A percentile compares a stretch with the other conserved stretches of the same genome.
Conservation (phyloP, 2,888 invertebrate species). For the Lithodes maja region DNA sequence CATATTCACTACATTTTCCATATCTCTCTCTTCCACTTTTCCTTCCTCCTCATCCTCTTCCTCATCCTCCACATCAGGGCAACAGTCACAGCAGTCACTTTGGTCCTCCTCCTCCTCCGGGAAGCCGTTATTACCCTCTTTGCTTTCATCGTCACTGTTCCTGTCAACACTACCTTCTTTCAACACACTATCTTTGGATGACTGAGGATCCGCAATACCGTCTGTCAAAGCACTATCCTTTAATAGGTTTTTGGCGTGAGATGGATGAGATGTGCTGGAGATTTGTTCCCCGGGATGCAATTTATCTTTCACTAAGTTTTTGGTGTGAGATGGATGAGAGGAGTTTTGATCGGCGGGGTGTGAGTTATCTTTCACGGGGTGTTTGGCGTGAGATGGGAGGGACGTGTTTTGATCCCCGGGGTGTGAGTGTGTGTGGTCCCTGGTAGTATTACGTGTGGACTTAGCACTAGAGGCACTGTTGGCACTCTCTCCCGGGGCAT, state of each 20-base stretch:
- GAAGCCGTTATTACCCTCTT: neutral
- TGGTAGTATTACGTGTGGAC: slow-evolving; percentile 13
- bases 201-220: neutral
- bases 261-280: neutral
- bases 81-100: slow-evolving; percentile 60
- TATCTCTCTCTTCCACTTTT: slow-evolving; percentile 23
- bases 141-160: neutral
- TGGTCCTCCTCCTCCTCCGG: slow-evolving; percentile 25
- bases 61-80: slow-evolving; percentile 35
- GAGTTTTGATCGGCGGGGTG: no score
- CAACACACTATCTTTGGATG: neutral
- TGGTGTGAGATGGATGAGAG: no score
- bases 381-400: neutral
- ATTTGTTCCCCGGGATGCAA: slow-evolving; percentile 6
- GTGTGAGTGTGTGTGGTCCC: slow-evolving; percentile 18
- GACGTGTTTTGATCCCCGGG: slow-evolving; percentile 1
- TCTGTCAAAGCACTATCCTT: neutral
- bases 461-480: slow-evolving; percentile 50
- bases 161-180: slow-evolving; percentile 31
- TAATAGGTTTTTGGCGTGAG: neutral
- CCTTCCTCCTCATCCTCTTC: slow-evolving; percentile 26
- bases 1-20: neutral
- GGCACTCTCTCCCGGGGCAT: slow-evolving; percentile 34
- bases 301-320: no score
- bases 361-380: neutral